phyloP scores from a whole-genome alignment of 2,888 invertebrate genomes.

The Drosophila helvetica region DNA sequence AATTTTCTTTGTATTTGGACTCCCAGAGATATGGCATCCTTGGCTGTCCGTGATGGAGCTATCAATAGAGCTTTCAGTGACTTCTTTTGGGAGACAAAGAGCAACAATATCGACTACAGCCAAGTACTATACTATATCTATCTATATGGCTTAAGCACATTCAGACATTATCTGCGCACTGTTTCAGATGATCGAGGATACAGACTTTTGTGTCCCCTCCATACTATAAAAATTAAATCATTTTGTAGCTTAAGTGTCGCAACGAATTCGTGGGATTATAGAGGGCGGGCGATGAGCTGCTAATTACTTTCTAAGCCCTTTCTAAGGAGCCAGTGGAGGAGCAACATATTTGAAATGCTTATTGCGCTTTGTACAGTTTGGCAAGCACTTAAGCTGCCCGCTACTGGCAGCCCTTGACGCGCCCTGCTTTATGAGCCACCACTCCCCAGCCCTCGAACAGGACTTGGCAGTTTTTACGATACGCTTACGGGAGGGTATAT shows the following conservation, averaged over 20 bases:
- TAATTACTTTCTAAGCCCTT: slow-evolving; percentile 60
- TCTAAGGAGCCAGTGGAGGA: neutral
- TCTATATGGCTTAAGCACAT: too few species aligned
- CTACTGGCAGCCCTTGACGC: slow-evolving; percentile 5
- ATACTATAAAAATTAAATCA: neutral
- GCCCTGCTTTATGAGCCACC: slow-evolving; percentile 6
- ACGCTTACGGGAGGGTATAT: too few species aligned
- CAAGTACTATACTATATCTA: too few species aligned
- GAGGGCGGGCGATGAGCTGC: slow-evolving; percentile 23
- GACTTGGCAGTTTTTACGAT: too few species aligned
- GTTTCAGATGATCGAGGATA: too few species aligned
- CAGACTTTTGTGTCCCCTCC: neutral
- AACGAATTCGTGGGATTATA: neutral
- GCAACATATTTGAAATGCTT: neutral
- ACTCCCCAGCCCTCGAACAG: neutral
- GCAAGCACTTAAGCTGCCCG: slow-evolving; percentile 51
- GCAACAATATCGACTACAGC: too few species aligned
- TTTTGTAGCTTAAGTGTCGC: neutral
- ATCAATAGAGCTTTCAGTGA: too few species aligned
- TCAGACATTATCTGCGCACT: too few species aligned
- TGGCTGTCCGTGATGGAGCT: too few species aligned
- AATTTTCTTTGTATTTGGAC: slow-evolving; percentile 30
- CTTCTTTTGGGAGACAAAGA: too few species aligned
- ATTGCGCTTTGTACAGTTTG: slow-evolving; percentile 42
- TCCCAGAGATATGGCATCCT: neutral